Percentiles rank a stretch among this genome's conserved stretches.
Evolutionary conservation across 2,888 invertebrate genomes (phyloP).

Genomic region (Bedellia somnulentella): DNA sequence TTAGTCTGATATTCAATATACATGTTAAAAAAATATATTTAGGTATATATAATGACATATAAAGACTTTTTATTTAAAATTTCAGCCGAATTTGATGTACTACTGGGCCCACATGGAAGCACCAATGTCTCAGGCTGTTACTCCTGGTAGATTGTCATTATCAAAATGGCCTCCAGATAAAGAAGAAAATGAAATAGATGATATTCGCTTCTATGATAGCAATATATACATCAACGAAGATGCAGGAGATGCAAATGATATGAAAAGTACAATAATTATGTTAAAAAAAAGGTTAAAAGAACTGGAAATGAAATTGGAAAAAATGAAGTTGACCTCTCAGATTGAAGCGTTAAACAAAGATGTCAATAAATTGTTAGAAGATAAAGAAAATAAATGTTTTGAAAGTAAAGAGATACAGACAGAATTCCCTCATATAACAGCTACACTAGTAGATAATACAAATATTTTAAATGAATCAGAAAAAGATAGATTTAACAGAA

Average conservation of each 20-base stretch:
- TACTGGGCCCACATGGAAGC: conserved; percentile 85
- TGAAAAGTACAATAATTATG: too few relatives aligned
- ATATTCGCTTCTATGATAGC: conserved; percentile 26
- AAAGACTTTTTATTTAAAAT: conserved; percentile 11
- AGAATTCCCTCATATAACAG: too few relatives aligned
- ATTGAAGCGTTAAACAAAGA: conserved; percentile 35
- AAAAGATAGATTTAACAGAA: too few relatives aligned
- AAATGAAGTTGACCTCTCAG: conserved; percentile 31
- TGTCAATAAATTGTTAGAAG: too few relatives aligned
- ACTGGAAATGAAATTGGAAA: conserved; percentile 39
- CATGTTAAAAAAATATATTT: too few relatives aligned
- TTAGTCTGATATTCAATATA: too few relatives aligned
- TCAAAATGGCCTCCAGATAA: conserved; percentile 72
- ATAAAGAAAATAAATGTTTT: conserved; percentile 18
- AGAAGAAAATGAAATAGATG: conserved; percentile 22
- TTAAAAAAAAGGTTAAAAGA: conserved; percentile 37
- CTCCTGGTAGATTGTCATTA: conserved; percentile 74
- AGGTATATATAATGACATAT: too few relatives aligned
- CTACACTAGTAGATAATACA: not conserved
- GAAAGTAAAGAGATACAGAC: conserved; percentile 35
- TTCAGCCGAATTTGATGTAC: conserved; percentile 87
- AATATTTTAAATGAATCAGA: too few relatives aligned
- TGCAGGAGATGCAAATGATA: conserved; percentile 36
- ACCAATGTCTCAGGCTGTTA: conserved; percentile 65
- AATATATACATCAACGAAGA: conserved; percentile 42